phyloP scores from a whole-genome alignment of 2,113 vertebrate genomes.

The Cettia cetti region DNA sequence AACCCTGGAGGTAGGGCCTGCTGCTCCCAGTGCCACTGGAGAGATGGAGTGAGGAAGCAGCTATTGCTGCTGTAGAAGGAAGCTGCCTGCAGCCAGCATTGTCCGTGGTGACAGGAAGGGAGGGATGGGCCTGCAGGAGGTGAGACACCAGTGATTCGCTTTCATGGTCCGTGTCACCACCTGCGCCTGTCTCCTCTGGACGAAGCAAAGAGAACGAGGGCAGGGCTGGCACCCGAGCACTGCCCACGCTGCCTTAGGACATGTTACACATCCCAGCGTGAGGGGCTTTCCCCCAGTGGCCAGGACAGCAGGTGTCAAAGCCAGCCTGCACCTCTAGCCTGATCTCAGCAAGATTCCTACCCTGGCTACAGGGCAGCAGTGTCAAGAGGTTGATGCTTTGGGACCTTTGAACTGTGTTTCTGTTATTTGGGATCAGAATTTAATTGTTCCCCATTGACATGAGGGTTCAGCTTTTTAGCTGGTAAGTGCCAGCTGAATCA shows the following conservation, averaged over 20 bases:
- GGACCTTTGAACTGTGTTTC: not conserved
- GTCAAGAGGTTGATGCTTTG: not conserved
- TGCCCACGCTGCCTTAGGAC: not conserved
- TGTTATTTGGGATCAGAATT: not conserved
- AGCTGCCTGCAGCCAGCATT: not conserved
- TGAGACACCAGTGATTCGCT: not conserved
- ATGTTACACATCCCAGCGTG: rapidly evolving
- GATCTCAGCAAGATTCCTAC: not conserved
- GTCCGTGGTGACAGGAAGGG: rapidly evolving
- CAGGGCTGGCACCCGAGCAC: not conserved
- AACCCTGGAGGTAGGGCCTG: not conserved
- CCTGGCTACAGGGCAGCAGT: not conserved
- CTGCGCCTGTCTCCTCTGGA: not conserved
- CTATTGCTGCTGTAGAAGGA: not conserved
- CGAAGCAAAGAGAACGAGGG: not conserved
- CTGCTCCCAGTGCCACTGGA: not conserved
- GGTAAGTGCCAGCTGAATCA: not conserved
- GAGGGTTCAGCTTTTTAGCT: not conserved
- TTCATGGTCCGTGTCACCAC: not conserved
- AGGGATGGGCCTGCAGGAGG: not conserved
- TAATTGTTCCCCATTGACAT: not conserved
- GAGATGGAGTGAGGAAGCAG: not conserved
- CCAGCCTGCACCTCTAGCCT: not conserved
- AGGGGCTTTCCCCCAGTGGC: not conserved
- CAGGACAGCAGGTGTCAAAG: not conserved